Percentiles rank a stretch among this genome's conserved stretches.
Conservation (phyloP, 2,888 invertebrate species). For the Alitta virens region DNA sequence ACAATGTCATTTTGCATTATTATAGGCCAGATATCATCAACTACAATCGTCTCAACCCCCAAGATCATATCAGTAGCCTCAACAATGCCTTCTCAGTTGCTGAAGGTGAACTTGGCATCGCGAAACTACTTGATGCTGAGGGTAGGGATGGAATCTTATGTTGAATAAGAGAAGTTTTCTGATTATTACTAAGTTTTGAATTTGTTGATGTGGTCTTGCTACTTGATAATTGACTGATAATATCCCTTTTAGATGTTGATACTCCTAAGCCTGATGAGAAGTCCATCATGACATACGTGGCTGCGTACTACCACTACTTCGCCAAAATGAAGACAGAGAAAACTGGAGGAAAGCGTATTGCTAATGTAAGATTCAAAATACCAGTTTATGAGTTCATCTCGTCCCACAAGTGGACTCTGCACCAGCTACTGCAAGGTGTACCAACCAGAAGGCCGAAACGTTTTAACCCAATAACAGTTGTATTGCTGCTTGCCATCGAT, state of each 20-base stretch:
- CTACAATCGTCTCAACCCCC: conserved; percentile 75
- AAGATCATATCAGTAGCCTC: conserved; percentile 88
- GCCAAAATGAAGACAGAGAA: conserved; percentile 98
- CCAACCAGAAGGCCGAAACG: too few species aligned
- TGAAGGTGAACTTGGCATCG: conserved; percentile 87
- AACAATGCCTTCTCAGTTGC: conserved; percentile 98
- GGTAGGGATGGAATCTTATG: conserved; percentile 56
- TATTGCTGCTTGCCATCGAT: too few species aligned
- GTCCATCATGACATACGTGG: conserved; percentile 97
- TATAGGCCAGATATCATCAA: conserved; percentile 83
- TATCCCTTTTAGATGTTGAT: conserved; percentile 75
- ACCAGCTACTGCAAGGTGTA: too few species aligned
- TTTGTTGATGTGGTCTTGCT: background rate
- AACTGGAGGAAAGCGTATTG: conserved; percentile 94
- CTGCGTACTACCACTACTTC: conserved; percentile 98
- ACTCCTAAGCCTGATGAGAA: conserved; percentile 93
- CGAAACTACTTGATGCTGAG: conserved; percentile 85
- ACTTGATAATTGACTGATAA: background rate
- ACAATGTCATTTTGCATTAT: conserved; percentile 51
- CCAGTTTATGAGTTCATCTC: too few species aligned
- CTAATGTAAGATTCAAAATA: conserved; percentile 74
- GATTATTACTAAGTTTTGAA: too few species aligned
- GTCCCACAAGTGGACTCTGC: too few species aligned
- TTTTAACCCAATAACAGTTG: too few species aligned
- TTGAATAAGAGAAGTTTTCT: background rate